Percentiles rank a stretch among this genome's conserved stretches.
These are phyloP conservation scores for Ophraella communa DNA, from an alignment of 2,888 invertebrate species.

Conservation along the genomic window DNA sequence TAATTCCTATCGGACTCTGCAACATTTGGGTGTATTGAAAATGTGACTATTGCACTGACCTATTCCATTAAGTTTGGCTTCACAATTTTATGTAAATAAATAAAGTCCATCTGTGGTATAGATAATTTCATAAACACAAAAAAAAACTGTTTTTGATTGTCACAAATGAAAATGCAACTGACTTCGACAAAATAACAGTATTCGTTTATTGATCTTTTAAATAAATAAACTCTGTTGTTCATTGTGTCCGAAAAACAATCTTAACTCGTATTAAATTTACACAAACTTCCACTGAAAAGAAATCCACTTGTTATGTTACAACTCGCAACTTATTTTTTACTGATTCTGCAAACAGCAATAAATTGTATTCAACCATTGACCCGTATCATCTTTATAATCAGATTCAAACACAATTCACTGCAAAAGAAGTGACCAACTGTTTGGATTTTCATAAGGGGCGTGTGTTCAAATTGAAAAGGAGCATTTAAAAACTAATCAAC, in stretches of 20 bases:
- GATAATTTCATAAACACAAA: too few relatives aligned
- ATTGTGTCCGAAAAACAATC: not conserved
- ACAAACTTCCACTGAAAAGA: not conserved
- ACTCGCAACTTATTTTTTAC: not conserved
- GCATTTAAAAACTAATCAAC: slow-evolving; percentile 2
- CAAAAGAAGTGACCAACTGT: slow-evolving; percentile 2
- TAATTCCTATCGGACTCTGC: too few relatives aligned
- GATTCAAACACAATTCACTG: not conserved
- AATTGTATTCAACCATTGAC: slow-evolving; percentile 1
- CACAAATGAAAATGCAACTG: not conserved
- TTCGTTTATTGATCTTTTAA: not conserved
- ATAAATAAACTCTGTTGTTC: not conserved
- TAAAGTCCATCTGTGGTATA: too few relatives aligned
- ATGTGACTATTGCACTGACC: too few relatives aligned
- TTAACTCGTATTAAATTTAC: not conserved
- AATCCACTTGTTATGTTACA: not conserved
- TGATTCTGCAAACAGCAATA: not conserved
- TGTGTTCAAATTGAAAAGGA: not conserved
- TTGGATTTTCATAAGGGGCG: slow-evolving; percentile 5
- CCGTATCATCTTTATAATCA: not conserved
- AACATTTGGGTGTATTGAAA: too few relatives aligned
- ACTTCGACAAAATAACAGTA: not conserved
- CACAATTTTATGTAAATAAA: too few relatives aligned
- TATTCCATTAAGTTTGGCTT: too few relatives aligned
- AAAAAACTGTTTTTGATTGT: too few relatives aligned